Conservation (phyloP, 2,888 invertebrate species). For the Proisotoma minuta region DNA sequence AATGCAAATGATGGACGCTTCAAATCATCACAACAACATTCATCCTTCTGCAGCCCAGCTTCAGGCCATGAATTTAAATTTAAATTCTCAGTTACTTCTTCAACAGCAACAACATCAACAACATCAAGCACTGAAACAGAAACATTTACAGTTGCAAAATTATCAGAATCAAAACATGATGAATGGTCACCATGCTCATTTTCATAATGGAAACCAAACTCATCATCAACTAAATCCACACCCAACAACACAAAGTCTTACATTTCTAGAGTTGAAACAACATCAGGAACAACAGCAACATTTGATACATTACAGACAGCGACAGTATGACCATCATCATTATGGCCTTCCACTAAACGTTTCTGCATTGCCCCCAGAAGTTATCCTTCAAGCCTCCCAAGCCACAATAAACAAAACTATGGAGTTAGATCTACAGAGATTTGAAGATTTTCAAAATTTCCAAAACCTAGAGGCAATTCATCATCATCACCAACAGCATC, state of each 20-base stretch:
- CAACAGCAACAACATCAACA: constrained; percentile 28
- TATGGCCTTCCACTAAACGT: constrained; percentile 39
- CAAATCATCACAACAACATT: constrained; percentile 12
- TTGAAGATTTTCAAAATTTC: background rate
- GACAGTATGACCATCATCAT: constrained; percentile 37
- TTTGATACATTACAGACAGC: constrained; percentile 16
- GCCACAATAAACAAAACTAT: background rate
- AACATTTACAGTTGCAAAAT: background rate
- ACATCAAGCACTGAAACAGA: constrained; percentile 17
- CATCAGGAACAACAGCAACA: constrained; percentile 27
- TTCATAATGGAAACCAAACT: too few relatives aligned
- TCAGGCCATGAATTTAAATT: background rate
- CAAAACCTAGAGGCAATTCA: background rate
- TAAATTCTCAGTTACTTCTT: constrained; percentile 11
- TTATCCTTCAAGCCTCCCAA: background rate
- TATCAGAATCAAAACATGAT: too few relatives aligned
- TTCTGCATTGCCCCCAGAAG: background rate
- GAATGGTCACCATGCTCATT: too few relatives aligned
- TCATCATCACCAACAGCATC: background rate
- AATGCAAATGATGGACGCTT: constrained; percentile 13
- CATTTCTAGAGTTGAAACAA: constrained; percentile 13
- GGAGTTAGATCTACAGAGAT: background rate
- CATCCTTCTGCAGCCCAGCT: background rate
- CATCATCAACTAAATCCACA: background rate
- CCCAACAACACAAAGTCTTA: background rate